phyloP scores from a whole-genome alignment of 2,113 vertebrate genomes.

The Cebus imitator region DNA sequence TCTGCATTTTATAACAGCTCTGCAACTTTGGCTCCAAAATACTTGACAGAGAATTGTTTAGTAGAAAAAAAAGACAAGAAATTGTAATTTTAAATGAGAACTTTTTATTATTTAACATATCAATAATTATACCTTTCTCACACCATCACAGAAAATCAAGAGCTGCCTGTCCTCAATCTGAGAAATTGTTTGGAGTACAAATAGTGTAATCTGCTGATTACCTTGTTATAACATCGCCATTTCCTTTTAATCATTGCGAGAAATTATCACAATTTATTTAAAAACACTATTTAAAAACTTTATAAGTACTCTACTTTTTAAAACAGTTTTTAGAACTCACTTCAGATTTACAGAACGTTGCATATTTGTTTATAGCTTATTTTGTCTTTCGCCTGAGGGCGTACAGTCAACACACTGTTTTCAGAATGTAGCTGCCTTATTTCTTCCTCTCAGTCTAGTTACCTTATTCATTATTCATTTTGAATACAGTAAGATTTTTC shows the following conservation, averaged over 20 bases:
- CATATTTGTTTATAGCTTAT: background rate
- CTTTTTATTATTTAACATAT: background rate
- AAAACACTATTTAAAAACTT: background rate
- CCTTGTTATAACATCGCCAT: no score
- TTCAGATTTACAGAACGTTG: background rate
- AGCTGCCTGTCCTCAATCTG: background rate
- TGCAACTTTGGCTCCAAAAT: background rate
- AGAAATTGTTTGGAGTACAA: background rate
- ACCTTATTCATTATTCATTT: background rate
- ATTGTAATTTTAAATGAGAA: background rate
- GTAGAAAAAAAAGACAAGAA: background rate
- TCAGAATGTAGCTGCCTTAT: background rate
- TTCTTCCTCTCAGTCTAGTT: background rate
- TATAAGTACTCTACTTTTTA: background rate
- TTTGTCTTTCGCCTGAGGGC: background rate
- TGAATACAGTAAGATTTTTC: background rate
- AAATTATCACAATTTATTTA: background rate
- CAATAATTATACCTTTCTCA: background rate
- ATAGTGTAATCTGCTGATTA: background rate
- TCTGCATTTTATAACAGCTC: background rate
- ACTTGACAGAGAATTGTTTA: background rate
- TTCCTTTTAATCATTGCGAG: background rate
- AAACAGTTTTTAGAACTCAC: background rate
- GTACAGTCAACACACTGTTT: background rate
- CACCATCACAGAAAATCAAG: background rate